phyloP scores from a whole-genome alignment of 2,113 vertebrate genomes.

The Melanocharis versteri region DNA sequence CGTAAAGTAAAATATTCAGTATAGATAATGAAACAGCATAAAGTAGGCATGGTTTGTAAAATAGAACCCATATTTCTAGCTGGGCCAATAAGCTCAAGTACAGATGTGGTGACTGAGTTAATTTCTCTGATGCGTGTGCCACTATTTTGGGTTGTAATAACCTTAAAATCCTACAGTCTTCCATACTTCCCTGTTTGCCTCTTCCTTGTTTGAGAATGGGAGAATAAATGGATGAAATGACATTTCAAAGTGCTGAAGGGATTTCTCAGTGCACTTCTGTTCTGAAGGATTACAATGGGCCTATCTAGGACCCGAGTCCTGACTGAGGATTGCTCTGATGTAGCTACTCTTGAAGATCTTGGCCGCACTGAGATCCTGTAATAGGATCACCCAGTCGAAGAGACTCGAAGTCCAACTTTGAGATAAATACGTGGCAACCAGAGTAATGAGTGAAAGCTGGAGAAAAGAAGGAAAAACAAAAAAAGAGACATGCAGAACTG shows the following conservation, averaged over 20 bases:
- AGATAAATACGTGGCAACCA: background rate
- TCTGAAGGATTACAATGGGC: background rate
- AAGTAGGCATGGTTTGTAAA: background rate
- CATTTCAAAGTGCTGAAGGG: rapidly evolving
- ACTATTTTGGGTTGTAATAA: background rate
- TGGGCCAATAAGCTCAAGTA: background rate
- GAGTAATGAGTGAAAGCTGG: background rate
- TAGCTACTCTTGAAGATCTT: background rate
- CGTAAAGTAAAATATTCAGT: background rate
- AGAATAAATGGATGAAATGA: background rate
- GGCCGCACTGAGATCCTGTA: too few relatives aligned
- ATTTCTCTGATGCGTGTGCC: background rate
- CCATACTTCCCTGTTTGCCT: background rate
- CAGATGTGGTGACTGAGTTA: background rate
- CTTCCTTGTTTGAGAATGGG: background rate
- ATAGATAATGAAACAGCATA: background rate
- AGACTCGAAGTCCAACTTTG: background rate
- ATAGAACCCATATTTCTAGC: background rate
- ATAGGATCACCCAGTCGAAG: background rate
- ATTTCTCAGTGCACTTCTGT: background rate
- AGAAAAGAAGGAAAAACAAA: background rate
- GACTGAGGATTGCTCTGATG: background rate
- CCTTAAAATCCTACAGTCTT: background rate
- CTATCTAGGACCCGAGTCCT: background rate
- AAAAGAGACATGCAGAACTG: background rate